phyloP scores from a whole-genome alignment of 2,888 invertebrate species.

The Phengaris arion region DNA sequence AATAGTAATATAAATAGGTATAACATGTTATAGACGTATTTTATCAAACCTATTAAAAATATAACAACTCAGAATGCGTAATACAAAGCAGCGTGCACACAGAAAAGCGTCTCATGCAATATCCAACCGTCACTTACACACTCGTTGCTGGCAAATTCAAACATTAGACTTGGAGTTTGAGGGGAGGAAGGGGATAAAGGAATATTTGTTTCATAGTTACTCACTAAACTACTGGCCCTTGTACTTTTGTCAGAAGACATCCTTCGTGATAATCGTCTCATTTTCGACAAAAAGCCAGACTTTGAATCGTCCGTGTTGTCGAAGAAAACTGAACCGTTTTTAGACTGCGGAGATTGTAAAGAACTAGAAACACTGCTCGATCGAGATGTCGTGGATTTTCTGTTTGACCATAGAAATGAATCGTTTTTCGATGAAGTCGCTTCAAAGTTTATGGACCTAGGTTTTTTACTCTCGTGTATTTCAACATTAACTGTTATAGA shows the following conservation, averaged over 20 bases:
- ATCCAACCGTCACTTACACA: constrained; percentile 62
- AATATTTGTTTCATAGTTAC: background rate
- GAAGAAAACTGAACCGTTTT: constrained; percentile 69
- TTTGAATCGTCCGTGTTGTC: constrained; percentile 51
- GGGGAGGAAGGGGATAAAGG: background rate
- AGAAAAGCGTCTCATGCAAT: constrained; percentile 32
- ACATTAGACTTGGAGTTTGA: background rate
- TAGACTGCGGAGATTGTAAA: constrained; percentile 50
- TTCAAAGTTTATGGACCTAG: constrained; percentile 31
- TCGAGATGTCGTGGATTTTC: constrained; percentile 65
- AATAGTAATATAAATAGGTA: no score
- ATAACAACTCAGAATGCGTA: background rate
- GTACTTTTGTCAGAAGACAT: background rate
- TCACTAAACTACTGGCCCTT: background rate
- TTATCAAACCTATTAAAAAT: no score
- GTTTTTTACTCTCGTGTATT: constrained; percentile 53
- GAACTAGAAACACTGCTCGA: constrained; percentile 51
- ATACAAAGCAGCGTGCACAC: constrained; percentile 16
- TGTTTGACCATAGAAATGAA: constrained; percentile 61
- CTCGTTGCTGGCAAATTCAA: constrained; percentile 4
- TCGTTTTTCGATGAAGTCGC: constrained; percentile 53
- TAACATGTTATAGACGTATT: no score
- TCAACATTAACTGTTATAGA: constrained; percentile 61
- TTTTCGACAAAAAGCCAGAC: background rate
- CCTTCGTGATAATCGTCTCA: background rate